Conservation (phyloP, 2,888 invertebrate genomes). For the Callyntrura guangdongensis region DNA sequence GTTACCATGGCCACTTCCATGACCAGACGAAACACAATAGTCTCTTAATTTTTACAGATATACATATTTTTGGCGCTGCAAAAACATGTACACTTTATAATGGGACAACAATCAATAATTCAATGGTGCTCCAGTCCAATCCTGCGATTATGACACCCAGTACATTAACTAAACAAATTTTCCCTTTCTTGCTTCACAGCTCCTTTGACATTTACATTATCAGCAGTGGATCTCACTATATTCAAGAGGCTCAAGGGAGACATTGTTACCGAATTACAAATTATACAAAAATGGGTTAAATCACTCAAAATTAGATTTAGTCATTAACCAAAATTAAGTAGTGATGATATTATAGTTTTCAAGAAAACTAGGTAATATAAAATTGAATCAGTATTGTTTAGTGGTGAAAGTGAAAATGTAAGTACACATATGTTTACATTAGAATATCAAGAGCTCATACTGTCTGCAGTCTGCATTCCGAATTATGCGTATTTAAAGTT, state of each 20-base stretch:
- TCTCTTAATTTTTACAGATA: not conserved
- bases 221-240: conserved; percentile 7
- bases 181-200: not conserved
- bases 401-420: not conserved
- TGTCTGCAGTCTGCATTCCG: not conserved
- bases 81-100: not conserved
- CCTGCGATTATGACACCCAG: not conserved
- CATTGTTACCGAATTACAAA: not conserved
- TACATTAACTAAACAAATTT: not conserved
- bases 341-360: not conserved
- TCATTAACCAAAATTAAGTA: not conserved
- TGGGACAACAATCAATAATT: conserved; percentile 12
- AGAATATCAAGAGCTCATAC: conserved; percentile 14
- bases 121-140: not conserved
- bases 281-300: not conserved
- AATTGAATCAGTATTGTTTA: not conserved
- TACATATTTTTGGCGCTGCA: not conserved
- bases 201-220: not conserved
- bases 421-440: not conserved
- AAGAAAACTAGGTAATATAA: not conserved
- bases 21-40: conserved; percentile 78
- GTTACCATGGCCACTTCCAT: conserved; percentile 94
- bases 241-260: conserved; percentile 7
- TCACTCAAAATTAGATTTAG: not conserved
- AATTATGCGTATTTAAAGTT: conserved; percentile 9